Evolutionary conservation across 30 jellyfish, hydroid and myxozoan species (phyloP), one percentile per base, ranked within the genome.

Genomic region (Rhopilema esculentum): DNA sequence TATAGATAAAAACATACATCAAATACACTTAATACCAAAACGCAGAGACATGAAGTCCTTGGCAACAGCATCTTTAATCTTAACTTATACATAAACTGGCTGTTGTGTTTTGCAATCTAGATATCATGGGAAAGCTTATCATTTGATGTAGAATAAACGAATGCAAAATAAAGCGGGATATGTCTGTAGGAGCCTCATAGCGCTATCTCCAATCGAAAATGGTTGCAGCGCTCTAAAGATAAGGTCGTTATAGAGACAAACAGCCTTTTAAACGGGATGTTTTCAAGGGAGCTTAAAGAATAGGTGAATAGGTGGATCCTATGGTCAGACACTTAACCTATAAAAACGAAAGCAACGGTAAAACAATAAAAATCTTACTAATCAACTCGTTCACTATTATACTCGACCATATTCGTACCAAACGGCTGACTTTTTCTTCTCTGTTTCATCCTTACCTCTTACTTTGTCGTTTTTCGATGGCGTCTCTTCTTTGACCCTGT

Each of bases 371-470:
- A 51, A 51, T 15, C 66, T 51, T 51, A 9, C 66, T 19, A 51
- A 51, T 51, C 66, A 51, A 51, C 66, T 9, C 19, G 66, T 9
- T 19, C 17, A 63, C 51, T 25, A 16, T 88, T 61, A 93, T 24
- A 88, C 98, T 28, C 70, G 68, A 1, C 98, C 98, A 71, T 88
- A 93, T 66, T 93, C 98, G 62, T 93, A 93, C 98, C 98, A 93
- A 17, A 78, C 72, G 9, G 90, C 73, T 72, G 84, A 22, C 80
- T 80, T 86, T 88, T 89, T 83, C 78, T 81, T 72, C 61, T 67
- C 91, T 0, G 77, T 65, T 0, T 79, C 86, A 17, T 73, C 86
- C 17, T 66, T 76, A 23, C 51, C 48, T 1, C 82, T 78, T 27
- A 27, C 72, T 65, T 73, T 85, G 31, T 65, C 84, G 51, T 83